Percentiles rank a stretch among this genome's conserved stretches.
These are phyloP conservation scores for Scaptomyza cyrtandrae DNA, from an alignment of 2,888 invertebrate genomes.

Conservation along the genomic window DNA sequence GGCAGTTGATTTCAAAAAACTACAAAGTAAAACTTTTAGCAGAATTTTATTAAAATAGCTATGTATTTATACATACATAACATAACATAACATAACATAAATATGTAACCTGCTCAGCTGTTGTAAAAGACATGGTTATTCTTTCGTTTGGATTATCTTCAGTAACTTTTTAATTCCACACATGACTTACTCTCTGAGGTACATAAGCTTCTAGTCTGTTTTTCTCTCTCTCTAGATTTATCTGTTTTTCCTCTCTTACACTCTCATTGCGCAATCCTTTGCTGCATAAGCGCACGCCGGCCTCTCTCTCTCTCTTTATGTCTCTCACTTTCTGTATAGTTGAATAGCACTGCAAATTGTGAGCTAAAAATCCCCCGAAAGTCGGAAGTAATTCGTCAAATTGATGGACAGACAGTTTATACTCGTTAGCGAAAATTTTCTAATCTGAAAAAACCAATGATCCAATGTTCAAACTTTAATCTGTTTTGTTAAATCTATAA, in stretches of 20 bases:
- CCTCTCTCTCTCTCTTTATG: slow-evolving; percentile 15
- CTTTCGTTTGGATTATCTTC: not conserved
- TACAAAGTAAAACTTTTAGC: too few relatives aligned
- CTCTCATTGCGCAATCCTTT: slow-evolving; percentile 38
- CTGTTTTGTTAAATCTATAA: slow-evolving; percentile 2
- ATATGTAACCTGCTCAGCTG: not conserved
- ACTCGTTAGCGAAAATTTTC: slow-evolving; percentile 37
- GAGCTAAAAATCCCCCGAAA: slow-evolving; percentile 56
- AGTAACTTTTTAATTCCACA: not conserved
- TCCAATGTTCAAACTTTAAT: not conserved
- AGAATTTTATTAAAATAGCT: too few relatives aligned
- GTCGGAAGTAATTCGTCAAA: slow-evolving; percentile 72
- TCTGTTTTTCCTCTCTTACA: not conserved
- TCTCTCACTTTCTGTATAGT: slow-evolving; percentile 15
- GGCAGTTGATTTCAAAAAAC: not conserved
- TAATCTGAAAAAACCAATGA: slow-evolving; percentile 17
- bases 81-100: too few relatives aligned
- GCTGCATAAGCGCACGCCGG: slow-evolving; percentile 25
- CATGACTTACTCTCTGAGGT: slow-evolving; percentile 8
- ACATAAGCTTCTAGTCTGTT: not conserved
- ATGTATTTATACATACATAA: too few relatives aligned
- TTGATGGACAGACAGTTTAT: slow-evolving; percentile 61
- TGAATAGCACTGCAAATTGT: slow-evolving; percentile 53
- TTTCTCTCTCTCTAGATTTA: not conserved
- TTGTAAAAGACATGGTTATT: not conserved